These are phyloP conservation scores for Ornithoptera priamus DNA, from an alignment of 2,888 invertebrate genomes.

Conservation along the genomic window DNA sequence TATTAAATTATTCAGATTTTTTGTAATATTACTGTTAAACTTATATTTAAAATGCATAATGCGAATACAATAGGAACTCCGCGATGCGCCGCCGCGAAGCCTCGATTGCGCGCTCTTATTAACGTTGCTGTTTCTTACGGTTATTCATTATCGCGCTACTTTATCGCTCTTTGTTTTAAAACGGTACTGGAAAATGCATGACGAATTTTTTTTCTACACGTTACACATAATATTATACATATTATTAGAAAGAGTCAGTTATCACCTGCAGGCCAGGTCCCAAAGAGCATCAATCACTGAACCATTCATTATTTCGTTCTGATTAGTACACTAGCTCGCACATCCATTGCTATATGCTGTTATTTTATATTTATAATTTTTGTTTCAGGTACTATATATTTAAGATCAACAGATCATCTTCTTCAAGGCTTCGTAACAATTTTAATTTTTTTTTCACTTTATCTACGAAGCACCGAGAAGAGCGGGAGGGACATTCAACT, in stretches of 20 bases:
- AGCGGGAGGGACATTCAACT: no score
- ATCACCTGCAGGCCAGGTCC: background rate
- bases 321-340: no score
- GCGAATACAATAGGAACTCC: constrained; percentile 5
- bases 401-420: background rate
- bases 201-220: background rate
- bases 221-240: background rate
- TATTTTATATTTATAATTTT: background rate
- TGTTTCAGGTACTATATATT: background rate
- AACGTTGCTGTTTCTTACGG: constrained; percentile 13
- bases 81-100: background rate
- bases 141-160: constrained; percentile 7
- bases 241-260: background rate
- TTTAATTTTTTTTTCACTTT: background rate
- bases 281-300: background rate
- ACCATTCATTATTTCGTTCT: background rate
- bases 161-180: constrained; percentile 6
- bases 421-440: background rate
- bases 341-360: background rate
- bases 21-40: no score
- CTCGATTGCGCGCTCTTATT: constrained; percentile 3
- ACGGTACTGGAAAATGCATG: constrained; percentile 3
- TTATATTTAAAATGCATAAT: constrained; percentile 5
- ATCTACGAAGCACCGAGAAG: no score
- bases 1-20: no score